Percentiles rank a stretch among this genome's conserved stretches.
phyloP scores from a whole-genome alignment of 2,888 invertebrate genomes.

The Argyresthia albistria region DNA sequence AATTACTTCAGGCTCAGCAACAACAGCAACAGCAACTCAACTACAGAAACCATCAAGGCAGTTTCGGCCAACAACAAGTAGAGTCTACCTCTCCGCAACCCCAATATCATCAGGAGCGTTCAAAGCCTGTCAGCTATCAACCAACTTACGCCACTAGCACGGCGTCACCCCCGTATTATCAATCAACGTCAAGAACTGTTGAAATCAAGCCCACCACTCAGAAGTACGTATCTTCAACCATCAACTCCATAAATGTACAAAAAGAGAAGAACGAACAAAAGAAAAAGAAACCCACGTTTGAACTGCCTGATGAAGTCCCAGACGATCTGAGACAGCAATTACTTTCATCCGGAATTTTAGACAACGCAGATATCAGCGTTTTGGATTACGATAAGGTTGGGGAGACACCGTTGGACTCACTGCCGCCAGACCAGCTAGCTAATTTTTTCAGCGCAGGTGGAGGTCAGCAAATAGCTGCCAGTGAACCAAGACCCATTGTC shows the following conservation, averaged over 20 bases:
- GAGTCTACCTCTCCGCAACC: constrained; percentile 43
- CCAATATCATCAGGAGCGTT: constrained; percentile 54
- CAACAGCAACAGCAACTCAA: constrained; percentile 26
- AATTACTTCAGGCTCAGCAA: constrained; percentile 47
- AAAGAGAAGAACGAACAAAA: constrained; percentile 64
- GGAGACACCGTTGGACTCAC: constrained; percentile 84
- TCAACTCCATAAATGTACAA: constrained; percentile 56
- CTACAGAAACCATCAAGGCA: constrained; percentile 22
- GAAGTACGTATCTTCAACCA: constrained; percentile 57
- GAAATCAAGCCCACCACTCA: constrained; percentile 66
- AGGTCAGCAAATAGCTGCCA: constrained; percentile 78
- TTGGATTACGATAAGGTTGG: constrained; percentile 92
- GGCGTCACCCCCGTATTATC: constrained; percentile 43
- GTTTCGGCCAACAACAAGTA: constrained; percentile 35
- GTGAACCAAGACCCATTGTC: constrained; percentile 78
- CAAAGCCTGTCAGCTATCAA: constrained; percentile 28
- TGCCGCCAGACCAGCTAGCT: constrained; percentile 88
- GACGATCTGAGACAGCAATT: constrained; percentile 88
- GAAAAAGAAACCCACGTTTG: constrained; percentile 67
- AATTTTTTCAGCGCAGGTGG: constrained; percentile 91
- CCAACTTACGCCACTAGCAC: constrained; percentile 38
- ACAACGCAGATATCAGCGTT: constrained; percentile 90
- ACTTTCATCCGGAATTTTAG: constrained; percentile 87
- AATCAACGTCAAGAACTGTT: constrained; percentile 54
- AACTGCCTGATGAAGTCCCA: constrained; percentile 90